Evolutionary conservation across 2,888 invertebrate species (phyloP), one percentile per base, ranked within the genome.

Genomic region (Hydroisotoma schaefferi): DNA sequence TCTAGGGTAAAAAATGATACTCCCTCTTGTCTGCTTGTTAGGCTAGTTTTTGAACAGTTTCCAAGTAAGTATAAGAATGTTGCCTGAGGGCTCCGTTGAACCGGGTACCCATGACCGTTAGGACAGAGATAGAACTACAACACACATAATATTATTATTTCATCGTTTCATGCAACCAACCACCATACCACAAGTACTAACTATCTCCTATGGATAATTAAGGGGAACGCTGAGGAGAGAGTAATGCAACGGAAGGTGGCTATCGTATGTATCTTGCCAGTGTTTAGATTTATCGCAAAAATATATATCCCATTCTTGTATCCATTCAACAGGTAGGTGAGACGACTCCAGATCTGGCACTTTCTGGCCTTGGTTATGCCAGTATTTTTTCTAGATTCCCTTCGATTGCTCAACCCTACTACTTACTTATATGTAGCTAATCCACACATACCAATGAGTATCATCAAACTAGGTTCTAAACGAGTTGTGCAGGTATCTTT

Each of bases 81-180:
- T 33, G 65, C 69, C 69, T 23, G 44, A 59, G 67, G 69, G 58
- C 60, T 55, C 60, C 63, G 65, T 67, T 69, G 67, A 69, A 69
- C 67, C 69, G 69, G 69, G 69, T 69, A 69, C 69, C 68, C 69
- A 63, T 69, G 69, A 69, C 69, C 69, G 69, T 69, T 69, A 69
- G 60, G 59, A 63, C 57, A 48, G 55, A 61, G 48, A 63, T 55
- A 47, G 52, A 57, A 53, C 48, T 57, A n/a, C n/a, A n/a, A n/a
- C n/a, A n/a, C n/a, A n/a, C n/a, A n/a, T n/a, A n/a, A n/a, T n/a
- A n/a, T n/a, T n/a, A n/a, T n/a, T n/a, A n/a, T n/a, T n/a, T n/a
- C n/a, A n/a, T n/a, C n/a, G n/a, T n/a, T n/a, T n/a, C n/a, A n/a
- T n/a, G n/a, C n/a, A n/a, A n/a, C n/a, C n/a, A n/a, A n/a, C n/a